Evolutionary conservation across 2,113 vertebrate species (phyloP), one percentile per base, ranked within the genome.

Genomic region (Oncorhynchus nerka): DNA sequence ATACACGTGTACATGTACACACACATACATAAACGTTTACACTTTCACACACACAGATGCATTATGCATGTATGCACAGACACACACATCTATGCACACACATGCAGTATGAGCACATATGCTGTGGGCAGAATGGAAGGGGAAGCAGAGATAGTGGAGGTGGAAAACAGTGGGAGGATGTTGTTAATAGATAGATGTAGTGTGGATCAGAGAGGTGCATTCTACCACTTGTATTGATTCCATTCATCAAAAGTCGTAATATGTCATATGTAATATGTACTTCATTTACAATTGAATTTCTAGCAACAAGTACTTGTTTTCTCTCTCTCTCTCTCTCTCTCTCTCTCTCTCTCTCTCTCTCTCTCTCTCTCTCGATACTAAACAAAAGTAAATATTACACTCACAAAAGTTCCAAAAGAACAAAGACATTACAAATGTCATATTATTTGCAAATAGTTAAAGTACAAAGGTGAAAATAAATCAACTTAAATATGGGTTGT

Each of bases 211-310:
- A 13, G 16, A 3, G 39, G 51, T 30, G 70, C 79, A 75, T 81
- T 24, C 59, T 71, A 70, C 28, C 72, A 75, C 71, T n/a, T 45
- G 9, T 45, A 1, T 71, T 16, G 72, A 73, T 39, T 20, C 28
- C 16, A 8, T 66, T 80, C 49, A 57, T 74, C 24, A 59, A 49
- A 4, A 49, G 9, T 45, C 39, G 0, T 81, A 78, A 83, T 80
- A 79, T 87, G 75, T 62, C 64, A 74, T 32, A 32, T 32, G 5
- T 32, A 5, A 32, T 32, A 32, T 32, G 32, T 6, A 34, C 32
- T 75, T 67, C 62, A 61, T 75, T 72, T 76, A 65, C 83, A 83
- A 84, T 71, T 16, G 1, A 1, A 19, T 55, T 55, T 55, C 19
- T 28, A 48, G 3, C 49, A 62, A 62, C 7, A 9, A 45, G 1